Evolutionary conservation across 2,113 vertebrate genomes (phyloP), one percentile per base, ranked within the genome.

Genomic region (Pygoscelis adeliae): DNA sequence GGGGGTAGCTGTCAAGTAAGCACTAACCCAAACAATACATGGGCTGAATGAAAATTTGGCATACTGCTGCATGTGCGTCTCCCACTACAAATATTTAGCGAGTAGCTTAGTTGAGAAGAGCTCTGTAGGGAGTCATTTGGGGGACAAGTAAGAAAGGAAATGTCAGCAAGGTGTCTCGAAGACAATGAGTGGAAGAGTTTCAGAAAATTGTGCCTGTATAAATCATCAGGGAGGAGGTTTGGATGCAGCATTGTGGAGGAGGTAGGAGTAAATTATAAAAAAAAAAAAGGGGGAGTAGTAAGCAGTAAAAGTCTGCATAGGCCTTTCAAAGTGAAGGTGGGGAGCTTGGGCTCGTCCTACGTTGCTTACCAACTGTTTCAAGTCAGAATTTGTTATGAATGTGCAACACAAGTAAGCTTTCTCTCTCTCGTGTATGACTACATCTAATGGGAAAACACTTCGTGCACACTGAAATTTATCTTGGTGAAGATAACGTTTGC

Each of bases 171-270:
- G 67, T 84, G 55, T 90, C 92, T 87, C 1, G 0, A 44, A 93
- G 63, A 97, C 94, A 94, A 94, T 93, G 94, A 67, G 76, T 92
- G 92, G 95, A 94, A 95, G 83, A 87, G 83, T 90, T 93, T 89
- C 95, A 95, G 96, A 86, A 96, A 93, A 62, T 5, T 11, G 23
- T 46, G 95, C 73, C 78, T 72, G 74, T 61, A 9, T 80, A 95
- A 95, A 80, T 91, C 92, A 69, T 77, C 70, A 53, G 61, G 86
- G 73, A 94, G 74, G 78, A 72, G 69, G 91, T 79, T 84, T 66
- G 61, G 52, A 22, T 89, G 61, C 91, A 65, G 80, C 25, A 0
- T 1, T 63, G n/a, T 61, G 84, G 63, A 71, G 76, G 83, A 90
- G 50, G 67, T 46, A 38, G 73, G 47, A 89, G n/a, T 74, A 32